Conservation (phyloP, 2,888 invertebrate species). For the Tribolium freemani region DNA sequence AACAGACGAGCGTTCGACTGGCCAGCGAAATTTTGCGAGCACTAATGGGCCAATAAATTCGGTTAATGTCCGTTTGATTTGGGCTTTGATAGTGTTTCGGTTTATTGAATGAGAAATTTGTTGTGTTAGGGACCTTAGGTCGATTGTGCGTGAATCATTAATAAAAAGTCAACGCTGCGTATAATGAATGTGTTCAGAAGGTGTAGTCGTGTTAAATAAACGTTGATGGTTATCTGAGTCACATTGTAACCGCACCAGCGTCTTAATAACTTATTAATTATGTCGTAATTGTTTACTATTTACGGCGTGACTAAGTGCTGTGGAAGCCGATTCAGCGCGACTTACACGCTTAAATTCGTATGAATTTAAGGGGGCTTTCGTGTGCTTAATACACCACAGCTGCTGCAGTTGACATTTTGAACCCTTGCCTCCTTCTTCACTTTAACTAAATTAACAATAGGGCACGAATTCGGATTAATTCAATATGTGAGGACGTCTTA, state of each 20-base stretch:
- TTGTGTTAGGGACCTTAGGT: constrained; percentile 3
- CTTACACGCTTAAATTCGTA: constrained; percentile 29
- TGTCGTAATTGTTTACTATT: constrained; percentile 41
- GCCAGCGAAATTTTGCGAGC: constrained; percentile 41
- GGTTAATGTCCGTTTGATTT: constrained; percentile 46
- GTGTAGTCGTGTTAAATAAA: constrained; percentile 28
- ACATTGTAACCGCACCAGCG: constrained; percentile 21
- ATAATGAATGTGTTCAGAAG: constrained; percentile 17
- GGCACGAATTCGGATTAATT: constrained; percentile 36
- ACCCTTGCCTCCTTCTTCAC: constrained; percentile 32
- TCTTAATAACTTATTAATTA: constrained; percentile 38
- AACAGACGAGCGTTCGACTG: constrained; percentile 24
- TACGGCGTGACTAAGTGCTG: constrained; percentile 39
- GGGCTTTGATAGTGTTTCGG: constrained; percentile 46
- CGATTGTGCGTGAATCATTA: constrained; percentile 30
- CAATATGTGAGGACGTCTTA: constrained; percentile 12
- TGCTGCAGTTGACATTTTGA: constrained; percentile 42
- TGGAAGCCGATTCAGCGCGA: constrained; percentile 29
- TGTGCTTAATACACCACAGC: constrained; percentile 13
- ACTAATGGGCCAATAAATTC: constrained; percentile 47
- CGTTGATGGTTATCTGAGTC: constrained; percentile 33
- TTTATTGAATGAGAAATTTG: constrained; percentile 46
- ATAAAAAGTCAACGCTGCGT: constrained; percentile 12
- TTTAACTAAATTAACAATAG: constrained; percentile 27
- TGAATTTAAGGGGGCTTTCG: constrained; percentile 27